Percentiles rank a stretch among this genome's conserved stretches.
Conservation (phyloP, 2,888 invertebrate species). For the Orgyia antiqua region DNA sequence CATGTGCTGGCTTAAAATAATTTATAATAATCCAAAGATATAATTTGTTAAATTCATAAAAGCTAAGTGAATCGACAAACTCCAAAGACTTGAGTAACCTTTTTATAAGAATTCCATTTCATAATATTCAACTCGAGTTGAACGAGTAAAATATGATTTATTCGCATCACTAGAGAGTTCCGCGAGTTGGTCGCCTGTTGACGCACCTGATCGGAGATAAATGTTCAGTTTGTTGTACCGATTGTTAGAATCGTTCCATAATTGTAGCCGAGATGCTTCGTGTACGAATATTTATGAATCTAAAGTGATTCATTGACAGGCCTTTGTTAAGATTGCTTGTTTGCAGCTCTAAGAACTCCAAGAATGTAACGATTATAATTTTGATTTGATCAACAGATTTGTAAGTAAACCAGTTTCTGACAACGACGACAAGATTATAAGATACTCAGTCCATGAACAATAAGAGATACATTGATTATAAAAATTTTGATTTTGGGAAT, state of each 20-base stretch:
- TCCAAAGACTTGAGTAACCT: too few species aligned
- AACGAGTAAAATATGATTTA: background rate
- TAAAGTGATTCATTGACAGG: constrained; percentile 12
- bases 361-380: constrained; percentile 5
- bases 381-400: constrained; percentile 4
- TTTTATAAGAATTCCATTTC: too few species aligned
- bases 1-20: too few species aligned
- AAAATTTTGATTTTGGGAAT: too few species aligned
- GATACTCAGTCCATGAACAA: too few species aligned
- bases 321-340: constrained; percentile 11
- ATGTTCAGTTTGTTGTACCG: constrained; percentile 11
- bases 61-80: too few species aligned
- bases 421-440: too few species aligned
- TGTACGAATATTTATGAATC: constrained; percentile 17
- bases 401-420: background rate
- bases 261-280: constrained; percentile 13
- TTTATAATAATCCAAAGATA: too few species aligned
- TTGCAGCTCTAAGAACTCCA: constrained; percentile 8
- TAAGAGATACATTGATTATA: too few species aligned
- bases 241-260: constrained; percentile 22
- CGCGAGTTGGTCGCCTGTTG: constrained; percentile 10
- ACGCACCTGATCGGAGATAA: constrained; percentile 24
- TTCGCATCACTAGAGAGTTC: constrained; percentile 10
- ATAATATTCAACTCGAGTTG: background rate
- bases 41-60: too few species aligned